These are phyloP conservation scores for Drosophila virilis DNA, from an alignment of 1,140 invertebrate species.

Conservation along the genomic window DNA sequence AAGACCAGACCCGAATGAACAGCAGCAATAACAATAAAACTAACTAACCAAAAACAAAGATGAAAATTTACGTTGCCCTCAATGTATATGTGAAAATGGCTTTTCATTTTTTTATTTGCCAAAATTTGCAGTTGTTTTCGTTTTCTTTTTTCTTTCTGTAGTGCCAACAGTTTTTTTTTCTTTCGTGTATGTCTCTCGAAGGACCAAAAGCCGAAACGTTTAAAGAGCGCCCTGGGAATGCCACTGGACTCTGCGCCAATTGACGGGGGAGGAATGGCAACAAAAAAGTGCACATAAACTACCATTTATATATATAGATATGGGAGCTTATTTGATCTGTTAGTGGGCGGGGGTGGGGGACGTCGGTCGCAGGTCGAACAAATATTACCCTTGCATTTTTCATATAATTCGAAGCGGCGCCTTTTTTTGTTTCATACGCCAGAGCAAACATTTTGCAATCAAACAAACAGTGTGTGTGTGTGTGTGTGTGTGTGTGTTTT, in stretches of 20 bases:
- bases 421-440: constrained; percentile 20
- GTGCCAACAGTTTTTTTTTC: constrained; percentile 41
- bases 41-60: constrained; percentile 40
- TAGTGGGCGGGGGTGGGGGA: background rate
- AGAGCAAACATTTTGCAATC: constrained; percentile 69
- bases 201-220: constrained; percentile 43
- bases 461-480: constrained; percentile 26
- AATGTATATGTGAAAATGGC: constrained; percentile 57
- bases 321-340: constrained; percentile 26
- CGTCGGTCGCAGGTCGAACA: constrained; percentile 43
- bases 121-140: constrained; percentile 26
- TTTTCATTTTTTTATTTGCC: constrained; percentile 60
- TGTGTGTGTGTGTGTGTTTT: background rate
- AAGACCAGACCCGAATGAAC: constrained; percentile 1
- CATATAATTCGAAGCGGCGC: constrained; percentile 40
- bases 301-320: constrained; percentile 9
- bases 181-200: constrained; percentile 20
- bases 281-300: constrained; percentile 23
- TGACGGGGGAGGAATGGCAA: background rate
- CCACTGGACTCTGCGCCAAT: constrained; percentile 40
- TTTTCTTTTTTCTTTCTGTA: constrained; percentile 21
- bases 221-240: constrained; percentile 74
- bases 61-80: constrained; percentile 60
- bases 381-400: constrained; percentile 77
- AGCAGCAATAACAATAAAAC: constrained; percentile 23